These are phyloP conservation scores for Urechis unicinctus DNA, from an alignment of 2,888 invertebrate genomes.

Conservation along the genomic window DNA sequence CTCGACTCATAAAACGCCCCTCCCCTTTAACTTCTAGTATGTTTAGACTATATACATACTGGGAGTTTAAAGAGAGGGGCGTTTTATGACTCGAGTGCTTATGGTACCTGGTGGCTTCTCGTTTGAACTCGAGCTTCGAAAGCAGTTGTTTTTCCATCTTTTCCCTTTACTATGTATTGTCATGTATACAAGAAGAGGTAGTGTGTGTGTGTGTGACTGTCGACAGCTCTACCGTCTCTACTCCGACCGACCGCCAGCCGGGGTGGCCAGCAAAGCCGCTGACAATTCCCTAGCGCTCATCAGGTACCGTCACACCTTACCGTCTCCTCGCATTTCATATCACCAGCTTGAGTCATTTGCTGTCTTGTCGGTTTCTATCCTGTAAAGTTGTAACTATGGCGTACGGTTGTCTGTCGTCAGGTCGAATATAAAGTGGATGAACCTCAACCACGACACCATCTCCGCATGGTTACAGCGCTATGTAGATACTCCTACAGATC, in stretches of 20 bases:
- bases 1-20: no score
- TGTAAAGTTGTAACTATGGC: neutral
- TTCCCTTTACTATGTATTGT: no score
- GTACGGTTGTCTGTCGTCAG: slow-evolving; percentile 23
- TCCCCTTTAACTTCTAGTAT: no score
- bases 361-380: neutral
- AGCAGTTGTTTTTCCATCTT: no score
- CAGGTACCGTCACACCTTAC: no score
- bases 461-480: slow-evolving; percentile 29
- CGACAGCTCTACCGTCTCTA: slow-evolving; percentile 32
- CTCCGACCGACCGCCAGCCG: slow-evolving; percentile 32
- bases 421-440: slow-evolving; percentile 44
- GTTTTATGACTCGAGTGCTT: no score
- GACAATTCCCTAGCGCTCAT: slow-evolving; percentile 39
- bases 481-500: no score
- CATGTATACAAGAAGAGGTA: neutral
- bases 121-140: no score
- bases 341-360: neutral
- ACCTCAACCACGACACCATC: slow-evolving; percentile 37
- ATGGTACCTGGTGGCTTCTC: no score
- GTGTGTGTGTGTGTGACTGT: slow-evolving; percentile 2
- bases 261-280: slow-evolving; percentile 34
- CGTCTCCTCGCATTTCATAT: no score
- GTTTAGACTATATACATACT: no score
- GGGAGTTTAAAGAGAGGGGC: no score